These are phyloP conservation scores for Dendrolimus pini DNA, from an alignment of 2,888 invertebrate genomes.

Conservation along the genomic window DNA sequence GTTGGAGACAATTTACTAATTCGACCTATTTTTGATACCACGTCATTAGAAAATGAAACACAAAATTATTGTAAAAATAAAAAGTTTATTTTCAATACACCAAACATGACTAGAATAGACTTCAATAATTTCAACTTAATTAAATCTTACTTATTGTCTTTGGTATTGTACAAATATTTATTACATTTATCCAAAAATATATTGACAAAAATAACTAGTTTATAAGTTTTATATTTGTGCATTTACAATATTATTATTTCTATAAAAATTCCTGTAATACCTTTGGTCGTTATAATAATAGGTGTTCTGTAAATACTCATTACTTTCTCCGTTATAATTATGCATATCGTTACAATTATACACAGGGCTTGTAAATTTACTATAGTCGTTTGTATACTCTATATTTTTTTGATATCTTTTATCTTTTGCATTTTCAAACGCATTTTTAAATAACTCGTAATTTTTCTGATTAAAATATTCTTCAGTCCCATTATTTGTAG, in stretches of 20 bases:
- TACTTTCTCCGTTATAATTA: conserved; percentile 36
- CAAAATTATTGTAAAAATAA: conserved; percentile 27
- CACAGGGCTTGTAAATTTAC: conserved; percentile 33
- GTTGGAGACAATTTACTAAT: too few relatives aligned
- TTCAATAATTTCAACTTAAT: conserved; percentile 37
- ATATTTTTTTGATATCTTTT: conserved; percentile 42
- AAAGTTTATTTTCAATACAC: conserved; percentile 29
- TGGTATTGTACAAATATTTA: conserved; percentile 24
- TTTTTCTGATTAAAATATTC: conserved; percentile 69
- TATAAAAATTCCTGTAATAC: conserved; percentile 56
- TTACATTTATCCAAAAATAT: conserved; percentile 5
- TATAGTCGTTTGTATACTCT: conserved; percentile 29
- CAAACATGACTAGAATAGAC: conserved; percentile 58
- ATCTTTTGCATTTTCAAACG: conserved; percentile 69
- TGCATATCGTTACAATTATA: conserved; percentile 46
- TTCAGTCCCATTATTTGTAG: conserved; percentile 23
- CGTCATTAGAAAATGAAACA: not conserved
- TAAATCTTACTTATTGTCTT: conserved; percentile 42
- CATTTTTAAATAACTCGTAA: conserved; percentile 76
- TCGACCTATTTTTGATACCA: too few relatives aligned
- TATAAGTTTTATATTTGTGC: conserved; percentile 47
- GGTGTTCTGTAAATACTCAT: conserved; percentile 43
- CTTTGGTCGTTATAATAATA: conserved; percentile 59
- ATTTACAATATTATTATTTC: conserved; percentile 47
- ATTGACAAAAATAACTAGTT: conserved; percentile 24